A percentile compares a stretch with the other conserved stretches of the same genome.
Conservation (phyloP, 2,113 vertebrate species). For the Bagarius yarrelli region DNA sequence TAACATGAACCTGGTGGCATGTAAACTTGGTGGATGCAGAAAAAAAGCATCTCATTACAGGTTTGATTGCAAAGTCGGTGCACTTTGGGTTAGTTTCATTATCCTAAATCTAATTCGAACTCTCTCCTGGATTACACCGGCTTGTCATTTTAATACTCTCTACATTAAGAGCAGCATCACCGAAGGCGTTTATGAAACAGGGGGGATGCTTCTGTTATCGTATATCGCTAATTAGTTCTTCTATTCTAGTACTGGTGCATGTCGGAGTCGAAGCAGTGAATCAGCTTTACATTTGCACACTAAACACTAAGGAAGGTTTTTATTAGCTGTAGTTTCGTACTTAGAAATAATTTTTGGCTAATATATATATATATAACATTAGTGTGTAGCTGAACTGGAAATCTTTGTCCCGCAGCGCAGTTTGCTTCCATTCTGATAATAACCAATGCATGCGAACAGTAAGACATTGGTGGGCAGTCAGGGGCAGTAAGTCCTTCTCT, state of each 20-base stretch:
- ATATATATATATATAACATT: too few relatives aligned
- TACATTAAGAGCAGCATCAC: background rate
- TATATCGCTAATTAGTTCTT: background rate
- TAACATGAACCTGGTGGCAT: background rate
- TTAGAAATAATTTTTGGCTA: too few relatives aligned
- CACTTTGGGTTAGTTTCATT: background rate
- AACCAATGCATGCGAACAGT: too few relatives aligned
- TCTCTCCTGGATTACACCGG: background rate
- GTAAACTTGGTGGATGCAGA: background rate
- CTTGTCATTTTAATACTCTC: background rate
- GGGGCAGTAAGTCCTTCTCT: too few relatives aligned
- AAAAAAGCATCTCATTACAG: constrained; percentile 6
- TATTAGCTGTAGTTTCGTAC: background rate
- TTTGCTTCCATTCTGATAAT: too few relatives aligned
- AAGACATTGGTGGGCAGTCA: too few relatives aligned
- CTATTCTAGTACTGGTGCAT: background rate
- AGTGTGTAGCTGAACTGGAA: too few relatives aligned
- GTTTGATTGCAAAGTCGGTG: constrained; percentile 19
- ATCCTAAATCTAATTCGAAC: constrained; percentile 22
- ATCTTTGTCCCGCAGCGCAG: too few relatives aligned
- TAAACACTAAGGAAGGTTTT: background rate
- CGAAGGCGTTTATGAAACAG: background rate
- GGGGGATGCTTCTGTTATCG: background rate
- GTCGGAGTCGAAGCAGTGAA: background rate
- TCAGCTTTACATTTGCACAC: background rate